These are phyloP conservation scores for Mythimna ferrago DNA, from an alignment of 2,888 invertebrate species.

Conservation along the genomic window DNA sequence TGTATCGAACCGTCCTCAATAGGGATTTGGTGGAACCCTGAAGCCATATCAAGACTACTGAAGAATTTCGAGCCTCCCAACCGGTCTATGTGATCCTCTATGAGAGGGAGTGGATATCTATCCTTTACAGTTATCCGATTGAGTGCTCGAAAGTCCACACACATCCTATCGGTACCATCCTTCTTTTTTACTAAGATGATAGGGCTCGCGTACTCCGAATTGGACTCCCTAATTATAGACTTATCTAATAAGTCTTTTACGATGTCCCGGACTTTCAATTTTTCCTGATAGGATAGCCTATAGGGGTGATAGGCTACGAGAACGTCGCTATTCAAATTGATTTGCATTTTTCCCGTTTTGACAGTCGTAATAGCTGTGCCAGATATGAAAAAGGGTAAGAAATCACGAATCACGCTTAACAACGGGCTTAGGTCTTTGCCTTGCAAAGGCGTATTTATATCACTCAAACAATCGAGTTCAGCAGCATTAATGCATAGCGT, in stretches of 20 bases:
- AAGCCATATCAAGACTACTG: neutral
- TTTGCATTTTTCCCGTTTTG: constrained; percentile 11
- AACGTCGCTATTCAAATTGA: constrained; percentile 1
- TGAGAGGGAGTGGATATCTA: constrained; percentile 6
- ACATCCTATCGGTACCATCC: too few relatives aligned
- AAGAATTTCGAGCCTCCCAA: constrained; percentile 7
- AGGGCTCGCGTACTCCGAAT: constrained; percentile 15
- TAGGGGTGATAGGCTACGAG: constrained; percentile 15
- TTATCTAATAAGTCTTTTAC: constrained; percentile 11
- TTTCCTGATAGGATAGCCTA: constrained; percentile 8
- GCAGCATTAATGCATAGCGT: constrained; percentile 4
- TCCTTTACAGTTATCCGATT: constrained; percentile 9
- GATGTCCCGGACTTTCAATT: constrained; percentile 12
- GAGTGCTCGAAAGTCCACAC: constrained; percentile 1
- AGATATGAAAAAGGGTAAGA: constrained; percentile 8
- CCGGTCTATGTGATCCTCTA: constrained; percentile 13
- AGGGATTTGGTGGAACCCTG: constrained; percentile 15
- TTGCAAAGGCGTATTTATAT: constrained; percentile 19
- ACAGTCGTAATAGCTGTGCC: constrained; percentile 2
- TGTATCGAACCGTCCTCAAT: neutral
- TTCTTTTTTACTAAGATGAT: constrained; percentile 19
- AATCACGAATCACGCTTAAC: neutral
- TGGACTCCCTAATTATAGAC: too few relatives aligned
- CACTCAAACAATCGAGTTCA: too few relatives aligned
- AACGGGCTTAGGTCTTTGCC: neutral